Base-by-base conservation (phyloP, 1,140 invertebrate species). In the Diorhabda carinulata region DNA sequence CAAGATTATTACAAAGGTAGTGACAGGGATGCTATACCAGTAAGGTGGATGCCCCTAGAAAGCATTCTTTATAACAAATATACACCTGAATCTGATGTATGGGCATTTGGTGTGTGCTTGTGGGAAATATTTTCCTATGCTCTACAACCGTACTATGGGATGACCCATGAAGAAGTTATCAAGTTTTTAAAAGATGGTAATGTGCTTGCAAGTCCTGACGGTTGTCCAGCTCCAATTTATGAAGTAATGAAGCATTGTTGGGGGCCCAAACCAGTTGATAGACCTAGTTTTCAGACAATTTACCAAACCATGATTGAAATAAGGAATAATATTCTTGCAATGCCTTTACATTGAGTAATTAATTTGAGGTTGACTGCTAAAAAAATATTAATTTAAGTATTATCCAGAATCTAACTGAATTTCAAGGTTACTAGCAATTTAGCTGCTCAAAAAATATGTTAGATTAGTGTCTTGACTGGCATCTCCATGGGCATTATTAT, bases 111-210 rank as follows among this genome's bases (percentile, higher is more conserved):
- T 9, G 92, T 97, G 3, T 94, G 93, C 78, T 82, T 97, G 2
- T 97, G 95, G 95, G 95, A 97, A 83, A 94, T 96, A 77, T 97
- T 96, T 82, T 93, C 93, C 9, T 97, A 95, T 83, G 94, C 94
- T 25, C 82, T 96, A 68, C 94, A 97, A 80, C 95, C 95, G 7
- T 97, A 97, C 78, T 97, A 95, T 81, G 94, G 95, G 2, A 93
- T 96, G 89, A 95, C 94, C 3, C 94, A 97, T 80, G 95, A 96
- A 81, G 94, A 97, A 83, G 95, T 97, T 43, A 94, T 97, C 0
- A 92, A 92, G 74, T 96, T 92, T 82, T 88, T 97, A 59, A 96
- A 96, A 81, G 93, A 95, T 76, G 94, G 94, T 2, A 92, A 95
- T 79, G 88, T 95, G 44, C 85, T 97, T 4, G 87, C 89, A 43